Percentiles rank a stretch among this genome's conserved stretches.
Evolutionary conservation across 2,113 vertebrate species (phyloP).

Genomic region (Pitta sordida): DNA sequence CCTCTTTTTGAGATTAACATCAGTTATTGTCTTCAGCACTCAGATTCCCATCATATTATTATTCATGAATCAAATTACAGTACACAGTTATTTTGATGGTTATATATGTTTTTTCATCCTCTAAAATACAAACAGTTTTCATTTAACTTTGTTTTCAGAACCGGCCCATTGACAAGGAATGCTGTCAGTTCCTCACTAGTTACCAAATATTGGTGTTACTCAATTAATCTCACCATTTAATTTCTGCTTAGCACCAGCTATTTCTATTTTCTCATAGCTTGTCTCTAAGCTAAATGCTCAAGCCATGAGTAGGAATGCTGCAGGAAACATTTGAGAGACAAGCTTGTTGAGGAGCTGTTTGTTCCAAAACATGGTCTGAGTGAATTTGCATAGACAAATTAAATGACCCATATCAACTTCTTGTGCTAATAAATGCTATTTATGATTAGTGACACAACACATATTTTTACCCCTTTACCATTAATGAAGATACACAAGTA

Average conservation of each 20-base stretch:
- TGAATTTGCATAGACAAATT: constrained; percentile 57
- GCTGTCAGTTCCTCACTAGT: background rate
- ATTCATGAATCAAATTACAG: background rate
- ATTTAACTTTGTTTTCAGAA: background rate
- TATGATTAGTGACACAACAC: constrained; percentile 60
- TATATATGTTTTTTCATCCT: background rate
- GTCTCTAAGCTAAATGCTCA: background rate
- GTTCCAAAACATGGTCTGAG: background rate
- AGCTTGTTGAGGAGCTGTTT: background rate
- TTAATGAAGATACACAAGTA: constrained; percentile 75
- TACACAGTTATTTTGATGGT: background rate
- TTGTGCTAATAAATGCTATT: constrained; percentile 49
- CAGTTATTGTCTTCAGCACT: background rate
- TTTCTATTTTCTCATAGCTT: constrained; percentile 27
- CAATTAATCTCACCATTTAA: constrained; percentile 1
- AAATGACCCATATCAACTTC: constrained; percentile 51
- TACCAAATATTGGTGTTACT: background rate
- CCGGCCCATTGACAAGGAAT: background rate
- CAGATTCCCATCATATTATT: background rate
- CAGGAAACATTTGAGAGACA: constrained; percentile 2
- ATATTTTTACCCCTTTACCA: constrained; percentile 66
- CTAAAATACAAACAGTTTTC: background rate
- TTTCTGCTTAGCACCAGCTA: constrained; percentile 33
- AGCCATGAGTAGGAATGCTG: background rate
- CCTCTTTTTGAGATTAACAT: background rate